phyloP scores from a whole-genome alignment of 2,888 invertebrate genomes.

The Megaustenia siamemsis region DNA sequence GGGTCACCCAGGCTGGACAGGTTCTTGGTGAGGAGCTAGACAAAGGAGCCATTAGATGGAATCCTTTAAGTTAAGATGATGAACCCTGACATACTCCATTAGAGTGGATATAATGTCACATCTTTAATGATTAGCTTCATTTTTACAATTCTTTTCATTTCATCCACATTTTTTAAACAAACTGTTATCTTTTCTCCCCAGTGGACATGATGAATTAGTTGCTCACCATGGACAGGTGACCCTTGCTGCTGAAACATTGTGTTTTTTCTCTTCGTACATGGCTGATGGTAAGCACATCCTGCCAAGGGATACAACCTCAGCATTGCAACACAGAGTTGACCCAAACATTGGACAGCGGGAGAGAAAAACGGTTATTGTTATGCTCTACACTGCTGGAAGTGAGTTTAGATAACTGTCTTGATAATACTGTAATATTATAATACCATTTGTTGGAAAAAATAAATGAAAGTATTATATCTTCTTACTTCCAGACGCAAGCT shows the following conservation, averaged over 20 bases:
- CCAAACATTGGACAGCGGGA: constrained; percentile 72
- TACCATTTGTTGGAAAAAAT: too few species aligned
- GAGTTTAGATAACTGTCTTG: too few species aligned
- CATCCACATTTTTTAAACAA: background rate
- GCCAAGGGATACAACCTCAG: constrained; percentile 68
- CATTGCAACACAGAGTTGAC: constrained; percentile 74
- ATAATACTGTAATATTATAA: too few species aligned
- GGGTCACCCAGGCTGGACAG: too few species aligned
- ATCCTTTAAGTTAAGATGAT: too few species aligned
- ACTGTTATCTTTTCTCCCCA: constrained; percentile 54
- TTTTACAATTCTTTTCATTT: background rate
- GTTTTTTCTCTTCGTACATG: constrained; percentile 69
- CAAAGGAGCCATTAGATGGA: too few species aligned
- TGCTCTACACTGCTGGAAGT: constrained; percentile 74
- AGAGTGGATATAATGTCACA: too few species aligned
- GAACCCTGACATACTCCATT: too few species aligned
- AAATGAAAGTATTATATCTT: too few species aligned
- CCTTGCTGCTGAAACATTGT: constrained; percentile 65
- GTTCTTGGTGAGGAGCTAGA: too few species aligned
- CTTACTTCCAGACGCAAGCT: too few species aligned
- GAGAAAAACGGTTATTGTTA: constrained; percentile 70
- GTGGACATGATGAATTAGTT: constrained; percentile 64
- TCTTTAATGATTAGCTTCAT: too few species aligned
- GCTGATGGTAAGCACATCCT: constrained; percentile 64
- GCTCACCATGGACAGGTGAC: constrained; percentile 60